Evolutionary conservation across 2,113 vertebrate genomes (phyloP).

Genomic region (Trinectes maculatus): DNA sequence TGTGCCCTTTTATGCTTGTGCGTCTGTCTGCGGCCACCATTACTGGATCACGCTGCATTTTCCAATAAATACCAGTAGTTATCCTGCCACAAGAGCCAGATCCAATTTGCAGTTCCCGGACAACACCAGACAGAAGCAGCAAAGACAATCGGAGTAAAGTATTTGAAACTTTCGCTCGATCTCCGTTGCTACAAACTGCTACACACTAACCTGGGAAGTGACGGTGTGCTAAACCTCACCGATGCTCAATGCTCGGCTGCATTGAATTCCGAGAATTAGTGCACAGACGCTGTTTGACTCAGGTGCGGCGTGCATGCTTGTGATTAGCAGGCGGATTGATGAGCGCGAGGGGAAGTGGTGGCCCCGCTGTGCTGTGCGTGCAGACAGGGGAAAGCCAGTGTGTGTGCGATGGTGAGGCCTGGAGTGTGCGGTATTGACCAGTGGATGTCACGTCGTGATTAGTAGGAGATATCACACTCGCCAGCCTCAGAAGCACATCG

Average conservation of each 20-base stretch:
- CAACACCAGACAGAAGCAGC: conserved; percentile 18
- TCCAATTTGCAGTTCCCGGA: conserved; percentile 33
- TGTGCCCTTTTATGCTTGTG: conserved; percentile 29
- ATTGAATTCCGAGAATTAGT: conserved; percentile 42
- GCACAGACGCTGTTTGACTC: conserved; percentile 32
- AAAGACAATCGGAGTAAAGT: neutral
- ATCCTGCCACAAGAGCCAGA: conserved; percentile 24
- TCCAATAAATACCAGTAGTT: conserved; percentile 41
- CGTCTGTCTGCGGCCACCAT: conserved; percentile 20
- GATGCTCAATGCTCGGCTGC: neutral
- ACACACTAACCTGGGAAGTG: conserved; percentile 31
- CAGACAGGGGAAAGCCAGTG: conserved; percentile 42
- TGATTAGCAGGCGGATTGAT: conserved; percentile 58
- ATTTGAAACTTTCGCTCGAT: conserved; percentile 29
- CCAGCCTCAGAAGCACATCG: conserved; percentile 68
- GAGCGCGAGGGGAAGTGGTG: conserved; percentile 41
- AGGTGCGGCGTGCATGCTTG: conserved; percentile 40
- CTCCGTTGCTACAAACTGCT: conserved; percentile 26
- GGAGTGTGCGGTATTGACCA: conserved; percentile 74
- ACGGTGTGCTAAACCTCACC: conserved; percentile 10
- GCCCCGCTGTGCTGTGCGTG: conserved; percentile 45
- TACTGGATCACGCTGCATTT: conserved; percentile 35
- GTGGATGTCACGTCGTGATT: conserved; percentile 75
- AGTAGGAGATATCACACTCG: conserved; percentile 76
- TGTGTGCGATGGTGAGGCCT: conserved; percentile 59